Evolutionary conservation across 2,113 vertebrate genomes (phyloP), one percentile per base, ranked within the genome.

Genomic region (cattle (Bos taurus)): DNA sequence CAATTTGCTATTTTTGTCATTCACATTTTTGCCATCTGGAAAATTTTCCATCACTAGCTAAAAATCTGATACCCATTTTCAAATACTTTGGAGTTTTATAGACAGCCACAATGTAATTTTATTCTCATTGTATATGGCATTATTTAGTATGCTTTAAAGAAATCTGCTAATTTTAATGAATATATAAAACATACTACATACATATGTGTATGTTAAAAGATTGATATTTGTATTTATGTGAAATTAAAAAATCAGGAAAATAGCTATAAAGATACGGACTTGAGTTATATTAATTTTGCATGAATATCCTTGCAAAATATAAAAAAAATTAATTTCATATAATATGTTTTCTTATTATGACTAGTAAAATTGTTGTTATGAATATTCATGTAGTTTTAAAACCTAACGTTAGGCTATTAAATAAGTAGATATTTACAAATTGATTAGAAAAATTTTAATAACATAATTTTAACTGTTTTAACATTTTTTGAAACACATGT

Each of bases 1-100:
- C 84, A 96, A 92, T 97, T 91, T 95, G 82, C 60, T 97, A 97
- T 98, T 98, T 98, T 97, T 97, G 59, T 97, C 95, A 67, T 83
- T 96, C 56, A 84, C 21, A 94, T 86, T 97, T 97, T 96, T 88
- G 84, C 93, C 82, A 94, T 95, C 94, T 98, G 95, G 91, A 97
- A 98, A 95, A 80, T 82, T 97, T 95, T 93, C 77, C 40, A 94
- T 97, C 43, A 77, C 56, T 95, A 80, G 36, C 85, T 97, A 87
- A 96, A 97, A 96, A 93, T 97, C 94, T 30, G 2, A 85, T 46
- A 78, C 1, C 88, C 67, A 60, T 91, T 95, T 96, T 93, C 21
- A 93, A 95, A 89, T 54, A 43, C 56, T 93, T 96, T 93, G 48
- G 23, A 67, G 23, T n/a, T 93, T 94, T 85, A 92, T 91, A 95